A percentile compares a stretch with the other conserved stretches of the same genome.
Conservation (phyloP, 1,140 invertebrate genomes). For the Steinernema feltiae region DNA sequence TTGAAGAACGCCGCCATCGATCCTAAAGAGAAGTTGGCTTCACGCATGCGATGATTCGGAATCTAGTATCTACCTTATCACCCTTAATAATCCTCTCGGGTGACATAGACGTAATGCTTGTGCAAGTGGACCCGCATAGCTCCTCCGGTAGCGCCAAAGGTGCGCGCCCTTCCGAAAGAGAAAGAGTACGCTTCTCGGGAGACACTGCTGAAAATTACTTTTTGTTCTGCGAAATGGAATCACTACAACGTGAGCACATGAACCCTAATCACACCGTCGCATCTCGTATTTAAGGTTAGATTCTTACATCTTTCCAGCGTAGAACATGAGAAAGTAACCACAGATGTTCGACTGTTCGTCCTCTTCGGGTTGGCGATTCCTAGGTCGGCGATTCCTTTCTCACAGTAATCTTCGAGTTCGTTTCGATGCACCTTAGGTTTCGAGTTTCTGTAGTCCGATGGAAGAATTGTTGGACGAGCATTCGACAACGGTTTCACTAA, state of each 20-base stretch:
- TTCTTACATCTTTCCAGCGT: slow-evolving; percentile 39
- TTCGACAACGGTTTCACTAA: background rate
- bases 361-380: background rate
- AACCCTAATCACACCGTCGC: background rate
- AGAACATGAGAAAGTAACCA: slow-evolving; percentile 35
- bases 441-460: background rate
- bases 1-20: background rate
- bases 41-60: background rate
- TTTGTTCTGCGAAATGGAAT: background rate
- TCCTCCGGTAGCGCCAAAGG: slow-evolving; percentile 42
- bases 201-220: slow-evolving; percentile 32
- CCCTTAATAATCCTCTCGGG: slow-evolving; percentile 9
- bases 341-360: background rate
- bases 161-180: slow-evolving; percentile 25
- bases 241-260: slow-evolving; percentile 15
- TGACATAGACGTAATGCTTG: slow-evolving; percentile 28
- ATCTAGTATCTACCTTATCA: background rate
- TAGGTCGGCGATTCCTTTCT: background rate
- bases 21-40: background rate
- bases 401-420: background rate
- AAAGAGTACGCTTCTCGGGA: slow-evolving; percentile 20
- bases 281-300: too few species aligned
- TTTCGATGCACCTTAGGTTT: background rate
- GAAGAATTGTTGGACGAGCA: background rate
- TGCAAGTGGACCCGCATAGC: slow-evolving; percentile 32